phyloP scores from a whole-genome alignment of 2,113 vertebrate species.

The Otocyon megalotis region DNA sequence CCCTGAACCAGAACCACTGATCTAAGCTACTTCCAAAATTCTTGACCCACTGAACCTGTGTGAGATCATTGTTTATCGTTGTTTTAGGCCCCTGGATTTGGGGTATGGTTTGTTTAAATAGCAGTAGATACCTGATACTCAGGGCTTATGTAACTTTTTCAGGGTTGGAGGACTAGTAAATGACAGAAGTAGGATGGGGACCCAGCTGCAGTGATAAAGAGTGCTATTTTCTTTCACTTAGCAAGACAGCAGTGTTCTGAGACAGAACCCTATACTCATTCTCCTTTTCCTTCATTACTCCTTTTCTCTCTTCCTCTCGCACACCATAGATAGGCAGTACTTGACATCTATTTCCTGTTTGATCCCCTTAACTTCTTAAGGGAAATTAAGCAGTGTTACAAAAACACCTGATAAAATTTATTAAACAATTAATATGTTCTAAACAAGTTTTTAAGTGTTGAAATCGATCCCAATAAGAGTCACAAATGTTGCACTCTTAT shows the following conservation, averaged over 20 bases:
- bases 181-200: background rate
- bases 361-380: background rate
- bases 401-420: slow-evolving; percentile 10
- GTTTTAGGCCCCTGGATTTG: background rate
- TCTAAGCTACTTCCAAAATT: background rate
- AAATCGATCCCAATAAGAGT: background rate
- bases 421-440: background rate
- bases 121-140: background rate
- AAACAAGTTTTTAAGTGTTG: background rate
- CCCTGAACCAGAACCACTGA: background rate
- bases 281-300: background rate
- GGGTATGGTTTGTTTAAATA: background rate
- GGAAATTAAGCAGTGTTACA: background rate
- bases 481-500: background rate
- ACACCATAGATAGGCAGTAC: too few relatives aligned
- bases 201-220: background rate
- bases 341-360: background rate
- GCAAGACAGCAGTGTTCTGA: background rate
- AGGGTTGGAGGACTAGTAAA: background rate
- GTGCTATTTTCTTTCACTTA: background rate
- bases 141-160: background rate
- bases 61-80: background rate
- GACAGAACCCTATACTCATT: background rate
- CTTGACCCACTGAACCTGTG: background rate
- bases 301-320: background rate